phyloP scores from a whole-genome alignment of 2,888 invertebrate species.

The Sinhomidia bicolor region DNA sequence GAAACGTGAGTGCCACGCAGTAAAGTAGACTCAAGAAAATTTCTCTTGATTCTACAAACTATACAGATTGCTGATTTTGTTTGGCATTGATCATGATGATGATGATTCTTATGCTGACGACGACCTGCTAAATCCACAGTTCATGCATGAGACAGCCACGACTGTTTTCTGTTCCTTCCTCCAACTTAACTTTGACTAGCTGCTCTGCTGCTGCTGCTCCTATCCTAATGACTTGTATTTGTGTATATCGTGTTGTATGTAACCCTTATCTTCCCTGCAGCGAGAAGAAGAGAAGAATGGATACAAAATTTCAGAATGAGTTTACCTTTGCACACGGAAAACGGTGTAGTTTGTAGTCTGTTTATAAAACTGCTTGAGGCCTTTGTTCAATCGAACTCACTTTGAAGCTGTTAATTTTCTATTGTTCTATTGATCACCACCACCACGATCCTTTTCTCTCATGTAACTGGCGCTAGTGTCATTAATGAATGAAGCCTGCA shows the following conservation, averaged over 20 bases:
- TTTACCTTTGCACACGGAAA: background rate
- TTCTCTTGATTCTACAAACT: no score
- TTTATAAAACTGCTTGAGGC: conserved; percentile 15
- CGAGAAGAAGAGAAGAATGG: background rate
- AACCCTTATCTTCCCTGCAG: conserved; percentile 4
- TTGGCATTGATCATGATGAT: background rate
- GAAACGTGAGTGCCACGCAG: no score
- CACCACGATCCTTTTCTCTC: background rate
- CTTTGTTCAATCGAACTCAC: background rate
- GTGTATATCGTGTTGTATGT: background rate
- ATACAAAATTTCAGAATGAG: background rate
- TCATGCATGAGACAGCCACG: conserved; percentile 15
- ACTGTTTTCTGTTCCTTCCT: background rate
- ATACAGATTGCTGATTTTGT: background rate
- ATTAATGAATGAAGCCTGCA: background rate
- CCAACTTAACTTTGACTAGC: background rate
- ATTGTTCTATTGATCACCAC: conserved; percentile 17
- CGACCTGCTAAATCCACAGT: conserved; percentile 18
- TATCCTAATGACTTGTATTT: background rate
- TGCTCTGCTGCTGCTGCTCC: no score
- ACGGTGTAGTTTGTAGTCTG: conserved; percentile 15
- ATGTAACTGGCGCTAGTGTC: background rate
- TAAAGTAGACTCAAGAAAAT: no score
- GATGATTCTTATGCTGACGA: no score
- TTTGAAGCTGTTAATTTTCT: conserved; percentile 2